These are phyloP conservation scores for Yasuhikotakia modesta DNA, from an alignment of 2,797 vertebrate genomes.

Conservation along the genomic window DNA sequence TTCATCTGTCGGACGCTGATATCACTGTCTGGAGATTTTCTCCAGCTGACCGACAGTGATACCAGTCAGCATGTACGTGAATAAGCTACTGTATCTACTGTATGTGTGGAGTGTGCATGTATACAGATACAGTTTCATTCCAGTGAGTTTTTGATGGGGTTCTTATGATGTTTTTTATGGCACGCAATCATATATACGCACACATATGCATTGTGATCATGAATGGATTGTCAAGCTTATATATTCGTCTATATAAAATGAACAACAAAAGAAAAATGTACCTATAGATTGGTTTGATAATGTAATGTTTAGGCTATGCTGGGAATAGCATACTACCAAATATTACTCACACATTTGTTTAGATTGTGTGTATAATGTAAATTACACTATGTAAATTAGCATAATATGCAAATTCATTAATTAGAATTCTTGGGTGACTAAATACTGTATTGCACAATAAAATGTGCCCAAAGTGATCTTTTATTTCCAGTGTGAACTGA, in stretches of 20 bases:
- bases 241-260: slow-evolving; percentile 60
- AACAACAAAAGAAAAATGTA: slow-evolving; percentile 12
- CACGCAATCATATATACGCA: slow-evolving; percentile 61
- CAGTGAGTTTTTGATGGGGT: slow-evolving; percentile 44
- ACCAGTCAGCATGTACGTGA: slow-evolving; percentile 63
- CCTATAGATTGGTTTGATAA: background rate
- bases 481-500: no score
- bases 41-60: slow-evolving; percentile 55
- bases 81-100: slow-evolving; percentile 54
- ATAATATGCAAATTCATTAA: no score
- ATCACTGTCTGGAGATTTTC: slow-evolving; percentile 46
- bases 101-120: slow-evolving; percentile 49
- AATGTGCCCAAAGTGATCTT: no score
- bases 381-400: background rate
- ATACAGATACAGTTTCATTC: slow-evolving; percentile 60
- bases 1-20: slow-evolving; percentile 64
- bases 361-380: background rate
- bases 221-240: slow-evolving; percentile 13
- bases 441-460: no score
- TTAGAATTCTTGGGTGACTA: background rate
- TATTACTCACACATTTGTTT: background rate
- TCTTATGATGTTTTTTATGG: slow-evolving; percentile 59
- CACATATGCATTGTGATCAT: slow-evolving; percentile 53
- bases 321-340: slow-evolving; percentile 24
- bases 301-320: slow-evolving; percentile 37